These are phyloP conservation scores for Symphodus melops DNA, from an alignment of 2,113 vertebrate species.

Conservation along the genomic window DNA sequence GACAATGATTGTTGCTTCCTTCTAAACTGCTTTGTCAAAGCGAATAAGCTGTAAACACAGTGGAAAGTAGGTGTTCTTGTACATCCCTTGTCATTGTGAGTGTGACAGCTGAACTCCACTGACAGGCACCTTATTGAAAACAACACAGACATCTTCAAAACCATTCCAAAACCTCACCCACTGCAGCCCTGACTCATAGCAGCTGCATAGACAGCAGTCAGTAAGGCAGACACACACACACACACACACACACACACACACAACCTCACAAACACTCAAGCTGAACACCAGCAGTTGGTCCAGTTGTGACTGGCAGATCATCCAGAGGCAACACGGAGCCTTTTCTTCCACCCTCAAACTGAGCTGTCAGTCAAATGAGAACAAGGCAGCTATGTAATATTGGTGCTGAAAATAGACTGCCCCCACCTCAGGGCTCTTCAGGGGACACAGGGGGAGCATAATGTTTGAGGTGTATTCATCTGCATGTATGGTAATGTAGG, in stretches of 20 bases:
- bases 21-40: neutral
- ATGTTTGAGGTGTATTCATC: conserved; percentile 28
- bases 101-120: neutral
- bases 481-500: conserved; percentile 3
- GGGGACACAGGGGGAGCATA: conserved; percentile 37
- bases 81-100: neutral
- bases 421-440: conserved; percentile 42
- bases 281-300: conserved; percentile 50
- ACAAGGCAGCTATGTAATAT: conserved; percentile 42
- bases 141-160: conserved; percentile 10
- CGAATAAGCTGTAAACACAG: neutral
- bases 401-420: conserved; percentile 61
- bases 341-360: conserved; percentile 63
- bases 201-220: conserved; percentile 1
- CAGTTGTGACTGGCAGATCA: conserved; percentile 65
- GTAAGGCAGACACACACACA: conserved; percentile 1
- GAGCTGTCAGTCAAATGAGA: conserved; percentile 64
- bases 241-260: neutral
- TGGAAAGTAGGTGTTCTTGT: too few species aligned
- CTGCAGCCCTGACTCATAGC: neutral
- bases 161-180: neutral
- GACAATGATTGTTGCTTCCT: neutral
- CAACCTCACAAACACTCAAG: too few species aligned
- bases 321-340: conserved; percentile 63
- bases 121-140: conserved; percentile 4